Conservation (phyloP, 2,113 vertebrate genomes). For the Hippocampus guttulatus region DNA sequence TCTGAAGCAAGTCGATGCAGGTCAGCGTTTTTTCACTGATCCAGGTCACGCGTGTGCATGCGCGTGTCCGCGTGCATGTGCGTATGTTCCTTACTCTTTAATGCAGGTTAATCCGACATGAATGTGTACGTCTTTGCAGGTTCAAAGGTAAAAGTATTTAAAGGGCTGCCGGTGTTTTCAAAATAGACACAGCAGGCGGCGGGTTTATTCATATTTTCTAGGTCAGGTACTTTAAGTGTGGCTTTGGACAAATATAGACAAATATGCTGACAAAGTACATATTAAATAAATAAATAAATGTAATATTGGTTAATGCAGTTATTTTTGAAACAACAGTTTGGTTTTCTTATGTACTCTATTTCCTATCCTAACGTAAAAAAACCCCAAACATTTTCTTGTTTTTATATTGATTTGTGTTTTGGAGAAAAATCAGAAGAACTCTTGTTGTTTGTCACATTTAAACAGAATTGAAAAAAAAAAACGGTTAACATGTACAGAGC, state of each 20-base stretch:
- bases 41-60: constrained; percentile 16
- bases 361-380: too few species aligned
- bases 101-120: constrained; percentile 32
- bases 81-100: constrained; percentile 12
- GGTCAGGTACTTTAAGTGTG: not conserved
- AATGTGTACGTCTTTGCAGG: constrained; percentile 10
- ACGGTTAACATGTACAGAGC: too few species aligned
- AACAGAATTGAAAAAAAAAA: too few species aligned
- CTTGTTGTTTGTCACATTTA: too few species aligned
- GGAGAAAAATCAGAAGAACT: too few species aligned
- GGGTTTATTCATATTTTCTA: constrained; percentile 1
- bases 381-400: too few species aligned
- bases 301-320: not conserved
- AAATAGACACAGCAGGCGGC: constrained; percentile 6
- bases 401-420: too few species aligned
- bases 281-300: not conserved
- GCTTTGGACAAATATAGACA: not conserved
- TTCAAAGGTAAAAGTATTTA: constrained; percentile 23
- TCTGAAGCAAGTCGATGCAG: not conserved
- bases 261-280: not conserved
- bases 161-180: not conserved
- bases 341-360: not conserved
- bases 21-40: constrained; percentile 34
- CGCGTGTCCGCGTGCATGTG: not conserved
- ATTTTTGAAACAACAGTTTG: not conserved